phyloP scores from a whole-genome alignment of 2,888 invertebrate genomes.

The Andrena bucephala region DNA sequence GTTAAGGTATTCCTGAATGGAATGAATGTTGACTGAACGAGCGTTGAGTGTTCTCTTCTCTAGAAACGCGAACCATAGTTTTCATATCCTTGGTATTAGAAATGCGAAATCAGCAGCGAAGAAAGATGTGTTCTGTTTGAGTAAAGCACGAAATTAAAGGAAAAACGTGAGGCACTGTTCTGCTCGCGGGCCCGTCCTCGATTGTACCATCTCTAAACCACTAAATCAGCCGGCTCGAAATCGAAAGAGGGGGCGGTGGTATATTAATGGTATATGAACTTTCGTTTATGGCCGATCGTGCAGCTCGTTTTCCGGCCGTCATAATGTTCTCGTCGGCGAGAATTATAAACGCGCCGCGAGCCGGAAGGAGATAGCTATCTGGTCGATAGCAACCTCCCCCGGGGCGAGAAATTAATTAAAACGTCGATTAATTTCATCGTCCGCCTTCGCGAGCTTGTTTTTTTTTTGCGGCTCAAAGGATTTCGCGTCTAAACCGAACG shows the following conservation, averaged over 20 bases:
- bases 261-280: conserved; percentile 34
- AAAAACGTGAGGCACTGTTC: neutral
- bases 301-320: conserved; percentile 20
- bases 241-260: conserved; percentile 8
- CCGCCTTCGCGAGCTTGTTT: conserved; percentile 37
- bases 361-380: neutral
- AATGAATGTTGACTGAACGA: neutral
- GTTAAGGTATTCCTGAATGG: conserved; percentile 15
- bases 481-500: conserved; percentile 21
- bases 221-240: conserved; percentile 15
- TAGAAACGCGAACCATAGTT: no score
- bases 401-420: conserved; percentile 65
- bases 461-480: neutral
- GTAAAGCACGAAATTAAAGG: neutral
- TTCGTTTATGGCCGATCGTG: conserved; percentile 33
- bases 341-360: conserved; percentile 23
- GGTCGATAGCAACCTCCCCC: neutral
- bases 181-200: neutral
- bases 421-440: conserved; percentile 62
- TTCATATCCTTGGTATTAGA: no score
- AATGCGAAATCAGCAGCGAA: no score
- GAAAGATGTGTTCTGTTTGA: neutral
- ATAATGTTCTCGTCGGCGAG: conserved; percentile 10
- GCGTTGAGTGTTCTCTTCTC: neutral
- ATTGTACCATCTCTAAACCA: neutral